These are phyloP conservation scores for Scophthalmus maximus DNA, from an alignment of 2,113 vertebrate genomes.

Conservation along the genomic window DNA sequence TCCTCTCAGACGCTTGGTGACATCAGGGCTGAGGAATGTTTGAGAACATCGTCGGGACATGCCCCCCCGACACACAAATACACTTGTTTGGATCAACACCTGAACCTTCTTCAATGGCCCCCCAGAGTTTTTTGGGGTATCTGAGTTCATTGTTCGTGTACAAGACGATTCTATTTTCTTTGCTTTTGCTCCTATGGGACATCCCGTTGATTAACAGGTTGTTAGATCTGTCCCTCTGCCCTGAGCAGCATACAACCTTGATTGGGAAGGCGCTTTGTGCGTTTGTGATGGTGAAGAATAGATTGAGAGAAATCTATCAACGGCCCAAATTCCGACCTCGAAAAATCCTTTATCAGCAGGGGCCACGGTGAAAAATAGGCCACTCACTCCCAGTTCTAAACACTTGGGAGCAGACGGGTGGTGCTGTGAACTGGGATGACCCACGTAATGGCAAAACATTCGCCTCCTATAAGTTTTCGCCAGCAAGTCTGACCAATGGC, in stretches of 20 bases:
- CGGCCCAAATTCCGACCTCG: not conserved
- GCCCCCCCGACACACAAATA: not conserved
- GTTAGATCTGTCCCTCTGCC: not conserved
- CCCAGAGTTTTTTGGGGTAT: not conserved
- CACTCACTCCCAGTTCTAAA: not conserved
- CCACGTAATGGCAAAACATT: too few species aligned
- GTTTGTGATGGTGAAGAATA: not conserved
- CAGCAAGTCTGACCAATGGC: too few species aligned
- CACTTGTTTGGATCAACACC: not conserved
- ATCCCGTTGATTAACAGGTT: not conserved
- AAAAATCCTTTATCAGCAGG: too few species aligned
- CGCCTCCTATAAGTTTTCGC: too few species aligned
- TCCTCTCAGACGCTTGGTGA: slow-evolving; percentile 62
- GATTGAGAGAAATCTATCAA: not conserved
- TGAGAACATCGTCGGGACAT: slow-evolving; percentile 21
- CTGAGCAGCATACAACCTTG: not conserved
- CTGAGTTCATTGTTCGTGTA: not conserved
- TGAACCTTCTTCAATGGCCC: too few species aligned
- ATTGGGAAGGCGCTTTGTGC: too few species aligned
- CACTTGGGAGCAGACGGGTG: too few species aligned
- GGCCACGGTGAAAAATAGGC: not conserved
- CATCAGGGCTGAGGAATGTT: slow-evolving; percentile 72
- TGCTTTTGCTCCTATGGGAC: not conserved
- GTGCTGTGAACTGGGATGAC: too few species aligned
- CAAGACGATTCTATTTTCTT: not conserved